phyloP scores from a whole-genome alignment of 1,140 invertebrate species.

The Macrostomum lignano region DNA sequence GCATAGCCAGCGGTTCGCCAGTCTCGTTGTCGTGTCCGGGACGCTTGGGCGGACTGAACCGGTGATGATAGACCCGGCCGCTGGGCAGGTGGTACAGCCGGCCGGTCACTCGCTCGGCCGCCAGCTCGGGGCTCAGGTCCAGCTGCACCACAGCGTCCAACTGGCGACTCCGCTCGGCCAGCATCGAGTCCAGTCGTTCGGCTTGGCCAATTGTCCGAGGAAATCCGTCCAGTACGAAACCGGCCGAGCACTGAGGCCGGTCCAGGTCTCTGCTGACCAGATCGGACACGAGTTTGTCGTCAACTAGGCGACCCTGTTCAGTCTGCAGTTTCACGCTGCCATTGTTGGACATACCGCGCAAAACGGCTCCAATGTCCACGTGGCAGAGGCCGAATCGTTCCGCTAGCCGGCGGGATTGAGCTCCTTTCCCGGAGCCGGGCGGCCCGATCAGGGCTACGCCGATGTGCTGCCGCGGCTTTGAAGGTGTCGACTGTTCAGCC shows the following conservation, averaged over 20 bases:
- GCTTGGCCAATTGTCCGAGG: neutral
- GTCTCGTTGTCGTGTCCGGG: constrained; percentile 65
- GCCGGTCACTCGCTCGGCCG: constrained; percentile 68
- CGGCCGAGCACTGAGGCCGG: neutral
- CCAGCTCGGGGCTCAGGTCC: constrained; percentile 55
- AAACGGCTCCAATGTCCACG: no score
- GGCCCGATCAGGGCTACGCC: no score
- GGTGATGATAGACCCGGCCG: constrained; percentile 79
- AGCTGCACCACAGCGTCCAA: constrained; percentile 81
- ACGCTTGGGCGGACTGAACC: constrained; percentile 70
- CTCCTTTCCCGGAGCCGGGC: no score
- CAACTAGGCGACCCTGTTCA: neutral
- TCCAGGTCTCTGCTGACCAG: neutral
- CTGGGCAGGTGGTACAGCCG: constrained; percentile 58
- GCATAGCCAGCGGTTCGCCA: neutral
- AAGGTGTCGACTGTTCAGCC: no score
- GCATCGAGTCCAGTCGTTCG: no score
- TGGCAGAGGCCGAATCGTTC: no score
- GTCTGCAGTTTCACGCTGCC: no score
- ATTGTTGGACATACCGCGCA: no score
- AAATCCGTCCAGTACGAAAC: neutral
- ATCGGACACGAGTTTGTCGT: neutral
- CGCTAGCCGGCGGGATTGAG: no score
- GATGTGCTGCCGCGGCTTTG: no score
- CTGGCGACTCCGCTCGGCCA: constrained; percentile 44